Evolutionary conservation across 2,113 vertebrate species (phyloP).

Genomic region (Elanoides forficatus): DNA sequence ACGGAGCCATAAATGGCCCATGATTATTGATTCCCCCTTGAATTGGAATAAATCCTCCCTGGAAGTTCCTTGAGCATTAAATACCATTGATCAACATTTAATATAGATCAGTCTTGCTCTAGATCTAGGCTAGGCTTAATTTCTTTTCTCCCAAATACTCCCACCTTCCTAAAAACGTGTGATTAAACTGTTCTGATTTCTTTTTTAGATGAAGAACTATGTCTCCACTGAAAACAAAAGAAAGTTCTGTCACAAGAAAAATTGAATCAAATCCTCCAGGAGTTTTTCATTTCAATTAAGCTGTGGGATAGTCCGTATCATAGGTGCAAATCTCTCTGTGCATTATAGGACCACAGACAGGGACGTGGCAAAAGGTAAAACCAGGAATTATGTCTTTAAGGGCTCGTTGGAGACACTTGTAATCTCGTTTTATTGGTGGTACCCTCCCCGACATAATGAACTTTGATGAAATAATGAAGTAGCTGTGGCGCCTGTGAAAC

Average conservation of each 20-base stretch:
- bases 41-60: neutral
- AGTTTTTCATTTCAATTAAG: conserved; percentile 53
- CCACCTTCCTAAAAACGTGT: conserved; percentile 21
- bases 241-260: conserved; percentile 46
- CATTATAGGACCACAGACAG: conserved; percentile 63
- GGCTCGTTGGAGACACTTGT: conserved; percentile 71
- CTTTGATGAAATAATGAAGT: conserved; percentile 79
- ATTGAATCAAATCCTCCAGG: conserved; percentile 55
- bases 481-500: conserved; percentile 73
- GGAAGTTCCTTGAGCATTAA: neutral
- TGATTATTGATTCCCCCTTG: neutral
- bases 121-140: neutral
- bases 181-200: conserved; percentile 55
- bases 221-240: conserved; percentile 44
- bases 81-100: neutral
- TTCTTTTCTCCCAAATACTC: neutral
- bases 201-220: conserved; percentile 52
- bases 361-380: conserved; percentile 68
- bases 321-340: conserved; percentile 63
- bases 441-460: conserved; percentile 75
- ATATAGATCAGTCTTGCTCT: neutral
- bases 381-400: conserved; percentile 71
- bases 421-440: conserved; percentile 75
- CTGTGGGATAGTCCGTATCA: conserved; percentile 46
- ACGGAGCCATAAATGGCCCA: neutral